Conservation (phyloP, 2,888 invertebrate species). For the Nephrotoma guestfalica region DNA sequence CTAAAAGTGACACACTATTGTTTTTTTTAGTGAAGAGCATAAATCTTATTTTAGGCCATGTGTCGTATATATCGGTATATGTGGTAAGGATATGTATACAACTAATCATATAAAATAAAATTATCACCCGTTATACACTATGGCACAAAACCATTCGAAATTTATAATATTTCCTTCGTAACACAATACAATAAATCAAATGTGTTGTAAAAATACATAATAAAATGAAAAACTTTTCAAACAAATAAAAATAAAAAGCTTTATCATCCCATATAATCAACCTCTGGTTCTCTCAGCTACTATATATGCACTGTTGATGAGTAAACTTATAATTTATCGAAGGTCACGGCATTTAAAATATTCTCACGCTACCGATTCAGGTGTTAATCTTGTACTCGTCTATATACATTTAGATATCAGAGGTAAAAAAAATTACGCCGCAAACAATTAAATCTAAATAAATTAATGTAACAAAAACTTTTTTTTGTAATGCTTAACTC, state of each 20-base stretch:
- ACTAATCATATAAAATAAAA: not conserved
- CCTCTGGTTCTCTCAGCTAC: not conserved
- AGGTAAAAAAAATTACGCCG: not conserved
- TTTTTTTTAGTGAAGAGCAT: not conserved
- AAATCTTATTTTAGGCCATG: not conserved
- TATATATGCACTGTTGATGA: not conserved
- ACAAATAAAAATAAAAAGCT: not conserved
- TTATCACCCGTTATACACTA: not conserved
- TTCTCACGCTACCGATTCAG: not conserved
- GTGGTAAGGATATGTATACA: not conserved
- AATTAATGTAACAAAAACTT: not conserved
- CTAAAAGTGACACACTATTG: not conserved
- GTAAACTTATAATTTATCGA: not conserved
- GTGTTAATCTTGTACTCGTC: not conserved
- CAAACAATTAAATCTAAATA: not conserved
- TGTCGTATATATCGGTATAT: not conserved
- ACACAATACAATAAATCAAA: not conserved
- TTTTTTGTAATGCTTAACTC: not conserved
- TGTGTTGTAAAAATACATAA: not conserved
- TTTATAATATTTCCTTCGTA: not conserved
- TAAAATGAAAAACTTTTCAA: not conserved
- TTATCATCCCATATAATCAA: not conserved
- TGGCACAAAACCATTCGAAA: not conserved
- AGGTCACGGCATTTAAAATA: not conserved
- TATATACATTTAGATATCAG: not conserved